A percentile compares a stretch with the other conserved stretches of the same genome.
These are phyloP conservation scores for Drosophila recens DNA, from an alignment of 2,888 invertebrate genomes.

Conservation along the genomic window DNA sequence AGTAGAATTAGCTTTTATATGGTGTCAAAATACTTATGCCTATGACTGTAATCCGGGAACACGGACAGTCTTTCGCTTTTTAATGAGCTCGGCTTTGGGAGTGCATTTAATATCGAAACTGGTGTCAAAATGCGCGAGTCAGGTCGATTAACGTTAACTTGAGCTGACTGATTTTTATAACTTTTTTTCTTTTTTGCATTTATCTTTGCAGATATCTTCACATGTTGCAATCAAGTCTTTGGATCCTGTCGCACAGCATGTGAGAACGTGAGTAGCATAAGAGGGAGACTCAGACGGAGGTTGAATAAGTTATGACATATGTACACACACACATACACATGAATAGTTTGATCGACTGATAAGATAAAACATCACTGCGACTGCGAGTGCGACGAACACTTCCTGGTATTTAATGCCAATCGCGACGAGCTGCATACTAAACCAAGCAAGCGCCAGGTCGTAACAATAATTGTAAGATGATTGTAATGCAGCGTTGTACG, in stretches of 20 bases:
- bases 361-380: slow-evolving; percentile 39
- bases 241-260: slow-evolving; percentile 92
- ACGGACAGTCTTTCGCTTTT: slow-evolving; percentile 7
- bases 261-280: slow-evolving; percentile 89
- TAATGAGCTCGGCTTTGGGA: slow-evolving; percentile 29
- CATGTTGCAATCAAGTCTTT: slow-evolving; percentile 91
- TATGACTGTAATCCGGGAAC: slow-evolving; percentile 6
- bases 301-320: slow-evolving; percentile 42
- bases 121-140: slow-evolving; percentile 63
- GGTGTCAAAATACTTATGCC: no score
- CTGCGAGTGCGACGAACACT: slow-evolving; percentile 44
- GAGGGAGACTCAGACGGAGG: slow-evolving; percentile 1
- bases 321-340: neutral
- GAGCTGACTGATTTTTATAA: slow-evolving; percentile 36
- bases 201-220: slow-evolving; percentile 89
- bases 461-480: slow-evolving; percentile 23
- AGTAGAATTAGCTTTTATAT: no score
- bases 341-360: slow-evolving; percentile 47
- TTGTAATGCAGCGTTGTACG: slow-evolving; percentile 53
- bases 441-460: slow-evolving; percentile 45
- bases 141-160: slow-evolving; percentile 34
- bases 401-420: slow-evolving; percentile 57
- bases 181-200: slow-evolving; percentile 12
- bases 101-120: slow-evolving; percentile 52
- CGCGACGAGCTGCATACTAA: slow-evolving; percentile 63